These are phyloP conservation scores for Clarias gariepinus DNA, from an alignment of 2,113 vertebrate species.

Conservation along the genomic window DNA sequence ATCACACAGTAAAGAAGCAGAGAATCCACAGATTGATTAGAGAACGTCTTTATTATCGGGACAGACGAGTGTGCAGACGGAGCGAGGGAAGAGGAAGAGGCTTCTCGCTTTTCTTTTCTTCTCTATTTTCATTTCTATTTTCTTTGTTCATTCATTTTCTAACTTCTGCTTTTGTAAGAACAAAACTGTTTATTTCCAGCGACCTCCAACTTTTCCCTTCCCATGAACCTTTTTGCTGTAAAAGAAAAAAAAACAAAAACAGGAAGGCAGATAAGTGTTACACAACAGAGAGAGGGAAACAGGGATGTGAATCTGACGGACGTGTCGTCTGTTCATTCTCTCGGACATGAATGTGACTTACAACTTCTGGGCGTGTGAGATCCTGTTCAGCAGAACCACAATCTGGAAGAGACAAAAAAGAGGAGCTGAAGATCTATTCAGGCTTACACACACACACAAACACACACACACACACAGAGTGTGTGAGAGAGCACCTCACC, in stretches of 20 bases:
- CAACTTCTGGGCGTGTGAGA: conserved; percentile 80
- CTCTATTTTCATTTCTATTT: neutral
- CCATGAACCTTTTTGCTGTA: conserved; percentile 74
- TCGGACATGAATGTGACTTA: conserved; percentile 57
- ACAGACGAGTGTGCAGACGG: neutral
- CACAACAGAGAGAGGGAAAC: neutral
- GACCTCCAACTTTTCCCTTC: conserved; percentile 77
- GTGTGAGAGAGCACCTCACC: conserved; percentile 61
- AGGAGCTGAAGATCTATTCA: neutral
- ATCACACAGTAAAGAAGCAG: neutral
- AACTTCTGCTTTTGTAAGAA: neutral
- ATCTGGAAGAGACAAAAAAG: conserved; percentile 62
- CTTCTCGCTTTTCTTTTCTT: neutral
- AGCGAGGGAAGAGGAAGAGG: neutral
- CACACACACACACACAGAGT: neutral
- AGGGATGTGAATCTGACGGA: neutral
- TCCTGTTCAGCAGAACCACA: conserved; percentile 76
- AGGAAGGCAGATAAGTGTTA: neutral
- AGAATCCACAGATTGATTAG: neutral
- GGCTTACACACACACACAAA: neutral
- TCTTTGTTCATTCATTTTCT: neutral
- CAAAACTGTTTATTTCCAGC: conserved; percentile 72
- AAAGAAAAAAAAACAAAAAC: conserved; percentile 5
- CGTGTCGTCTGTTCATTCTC: neutral
- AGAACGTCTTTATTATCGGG: neutral